Evolutionary conservation across 2,888 invertebrate species (phyloP).

Genomic region (Formica aserva): DNA sequence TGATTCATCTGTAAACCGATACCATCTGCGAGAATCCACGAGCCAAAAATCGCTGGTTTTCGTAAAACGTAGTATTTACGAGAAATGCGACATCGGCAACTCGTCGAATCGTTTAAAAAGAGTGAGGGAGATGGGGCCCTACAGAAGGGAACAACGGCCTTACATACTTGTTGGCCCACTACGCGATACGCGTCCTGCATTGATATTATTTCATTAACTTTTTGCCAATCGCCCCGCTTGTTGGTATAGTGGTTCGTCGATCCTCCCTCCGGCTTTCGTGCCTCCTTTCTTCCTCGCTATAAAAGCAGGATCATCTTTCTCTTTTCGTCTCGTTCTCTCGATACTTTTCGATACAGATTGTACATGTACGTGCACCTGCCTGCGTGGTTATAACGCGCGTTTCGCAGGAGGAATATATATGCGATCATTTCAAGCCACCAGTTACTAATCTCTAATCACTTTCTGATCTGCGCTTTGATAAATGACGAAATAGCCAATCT

Average conservation of each 20-base stretch:
- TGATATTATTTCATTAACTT: conserved; percentile 85
- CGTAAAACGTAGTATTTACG: conserved; percentile 24
- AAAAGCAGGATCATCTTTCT: conserved; percentile 67
- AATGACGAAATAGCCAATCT: neutral
- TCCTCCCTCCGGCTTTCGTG: conserved; percentile 51
- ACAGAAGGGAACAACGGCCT: conserved; percentile 63
- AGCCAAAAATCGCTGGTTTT: conserved; percentile 19
- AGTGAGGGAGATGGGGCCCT: conserved; percentile 48
- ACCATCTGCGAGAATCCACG: conserved; percentile 1
- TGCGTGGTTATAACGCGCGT: conserved; percentile 66
- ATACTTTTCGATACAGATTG: conserved; percentile 69
- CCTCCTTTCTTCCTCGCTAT: conserved; percentile 53
- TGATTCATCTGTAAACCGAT: conserved; percentile 11
- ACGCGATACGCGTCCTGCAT: conserved; percentile 85
- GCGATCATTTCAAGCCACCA: neutral
- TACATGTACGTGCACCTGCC: conserved; percentile 75
- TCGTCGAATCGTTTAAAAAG: conserved; percentile 29
- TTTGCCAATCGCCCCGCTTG: conserved; percentile 79
- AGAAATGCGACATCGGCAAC: conserved; percentile 50
- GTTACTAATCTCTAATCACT: neutral
- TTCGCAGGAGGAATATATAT: neutral
- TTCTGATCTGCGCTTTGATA: neutral
- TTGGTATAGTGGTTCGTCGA: conserved; percentile 78
- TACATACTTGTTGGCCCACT: conserved; percentile 82
- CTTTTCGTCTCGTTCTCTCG: conserved; percentile 61